Base-by-base conservation (phyloP, 2,888 invertebrate genomes). In the Cloeon dipterum region DNA sequence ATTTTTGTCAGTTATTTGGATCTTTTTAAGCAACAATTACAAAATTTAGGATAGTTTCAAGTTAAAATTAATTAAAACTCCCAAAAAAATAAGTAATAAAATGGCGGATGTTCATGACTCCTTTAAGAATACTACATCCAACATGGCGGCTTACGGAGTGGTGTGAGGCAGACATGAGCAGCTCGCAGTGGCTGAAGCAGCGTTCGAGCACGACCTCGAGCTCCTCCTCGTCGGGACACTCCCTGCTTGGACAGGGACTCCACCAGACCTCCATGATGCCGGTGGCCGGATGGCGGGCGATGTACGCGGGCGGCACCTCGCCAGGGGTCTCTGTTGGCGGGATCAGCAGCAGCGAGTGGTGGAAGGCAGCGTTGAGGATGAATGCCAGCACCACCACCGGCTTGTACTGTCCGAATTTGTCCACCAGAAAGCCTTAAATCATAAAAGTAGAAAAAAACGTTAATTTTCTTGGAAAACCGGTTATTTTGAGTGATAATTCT, bases 401-500 rank as follows among this genome's bases (percentile, higher is more conserved):
- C 52, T 82, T 85, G 58, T 85, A 86, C 52, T 75, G 74, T 37
- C 82, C 81, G 50, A 81, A 75, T 57, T 78, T 82, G 56, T 88
- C 86, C 41, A 85, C 83, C 44, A 86, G 59, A 52, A 75, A 77
- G 43, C 79, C 79, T 74, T n/a, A n/a, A n/a, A n/a, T n/a, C n/a
- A 58, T 42, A 64, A 61, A 40, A 33, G 34, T 32, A 3, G 26
- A 11, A n/a, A n/a, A n/a, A n/a, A n/a, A n/a, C n/a, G n/a, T n/a
- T n/a, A n/a, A n/a, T n/a, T n/a, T n/a, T n/a, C n/a, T n/a, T n/a
- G n/a, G n/a, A n/a, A n/a, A n/a, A n/a, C n/a, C n/a, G n/a, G n/a
- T n/a, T n/a, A n/a, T n/a, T n/a, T n/a, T n/a, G n/a, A n/a, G n/a
- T n/a, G n/a, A n/a, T n/a, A n/a, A n/a, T n/a, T n/a, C n/a, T n/a